Evolutionary conservation across 2,797 vertebrate genomes (phyloP).

Genomic region (Amniataba percoides): DNA sequence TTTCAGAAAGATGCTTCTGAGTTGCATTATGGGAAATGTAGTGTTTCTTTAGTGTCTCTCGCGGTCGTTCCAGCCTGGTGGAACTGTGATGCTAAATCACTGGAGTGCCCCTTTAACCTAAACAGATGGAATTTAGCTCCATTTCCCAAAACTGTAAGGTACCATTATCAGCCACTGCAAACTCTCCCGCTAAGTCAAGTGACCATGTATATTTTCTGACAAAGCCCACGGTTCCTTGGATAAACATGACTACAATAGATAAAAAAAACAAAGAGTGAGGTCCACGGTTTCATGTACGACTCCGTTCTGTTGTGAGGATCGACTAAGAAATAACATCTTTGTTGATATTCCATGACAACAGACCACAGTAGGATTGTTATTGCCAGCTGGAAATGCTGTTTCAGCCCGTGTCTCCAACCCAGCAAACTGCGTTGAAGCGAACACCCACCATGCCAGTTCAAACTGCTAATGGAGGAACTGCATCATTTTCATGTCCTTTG

Average conservation of each 20-base stretch:
- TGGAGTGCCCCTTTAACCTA: conserved; percentile 59
- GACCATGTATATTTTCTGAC: conserved; percentile 60
- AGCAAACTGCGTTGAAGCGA: conserved; percentile 64
- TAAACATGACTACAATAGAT: conserved; percentile 70
- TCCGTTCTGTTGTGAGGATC: conserved; percentile 66
- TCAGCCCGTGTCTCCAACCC: conserved; percentile 65
- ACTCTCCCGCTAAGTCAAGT: conserved; percentile 55
- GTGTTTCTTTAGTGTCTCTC: conserved; percentile 19
- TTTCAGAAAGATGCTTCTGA: background rate
- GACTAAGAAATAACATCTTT: conserved; percentile 74
- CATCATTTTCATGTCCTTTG: conserved; percentile 62
- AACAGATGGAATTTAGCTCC: conserved; percentile 38
- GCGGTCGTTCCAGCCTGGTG: background rate
- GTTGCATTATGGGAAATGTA: conserved; percentile 28
- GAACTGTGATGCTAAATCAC: conserved; percentile 18
- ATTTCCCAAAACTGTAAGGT: conserved; percentile 58
- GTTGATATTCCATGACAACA: conserved; percentile 83
- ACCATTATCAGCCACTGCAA: conserved; percentile 55
- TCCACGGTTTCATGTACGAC: conserved; percentile 68
- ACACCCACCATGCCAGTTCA: conserved; percentile 71
- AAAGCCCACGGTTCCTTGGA: conserved; percentile 49
- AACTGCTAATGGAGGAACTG: conserved; percentile 66
- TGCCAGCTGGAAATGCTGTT: conserved; percentile 78
- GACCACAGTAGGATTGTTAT: conserved; percentile 76
- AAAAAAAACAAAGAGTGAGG: conserved; percentile 68